Percentiles rank a stretch among this genome's conserved stretches.
Conservation (phyloP, 2,113 vertebrate species). For the Electrona antarctica region DNA sequence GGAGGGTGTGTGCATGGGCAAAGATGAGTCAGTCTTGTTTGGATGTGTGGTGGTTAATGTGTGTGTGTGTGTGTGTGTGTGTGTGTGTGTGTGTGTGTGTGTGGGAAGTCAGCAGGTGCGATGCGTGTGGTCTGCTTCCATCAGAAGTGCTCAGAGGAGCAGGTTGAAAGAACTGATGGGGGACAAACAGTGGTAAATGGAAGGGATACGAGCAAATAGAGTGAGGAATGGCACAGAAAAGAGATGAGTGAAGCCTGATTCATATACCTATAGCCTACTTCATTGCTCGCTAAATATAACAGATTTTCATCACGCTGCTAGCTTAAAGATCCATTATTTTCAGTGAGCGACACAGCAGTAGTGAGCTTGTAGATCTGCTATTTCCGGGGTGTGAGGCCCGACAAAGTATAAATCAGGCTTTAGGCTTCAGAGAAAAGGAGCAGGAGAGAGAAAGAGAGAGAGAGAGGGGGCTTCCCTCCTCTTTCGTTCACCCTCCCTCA, state of each 20-base stretch:
- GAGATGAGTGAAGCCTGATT: no score
- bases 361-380: no score
- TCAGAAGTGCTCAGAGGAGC: slow-evolving; percentile 28
- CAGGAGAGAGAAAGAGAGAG: slow-evolving; percentile 13
- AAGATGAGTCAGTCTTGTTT: neutral
- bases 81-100: neutral
- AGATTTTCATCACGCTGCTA: no score
- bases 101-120: neutral
- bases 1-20: slow-evolving; percentile 3
- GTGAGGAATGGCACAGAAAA: slow-evolving; percentile 21
- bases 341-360: no score
- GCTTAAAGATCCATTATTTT: no score
- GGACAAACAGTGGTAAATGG: slow-evolving; percentile 36
- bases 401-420: no score
- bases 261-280: no score
- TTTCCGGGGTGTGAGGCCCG: no score
- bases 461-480: slow-evolving; percentile 71
- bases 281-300: no score
- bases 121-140: slow-evolving; percentile 20
- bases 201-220: slow-evolving; percentile 32
- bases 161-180: slow-evolving; percentile 42
- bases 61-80: slow-evolving; percentile 2
- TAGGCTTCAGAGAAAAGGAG: slow-evolving; percentile 17
- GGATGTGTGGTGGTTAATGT: neutral
- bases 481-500: slow-evolving; percentile 77